Evolutionary conservation across 2,113 vertebrate species (phyloP), one percentile per base, ranked within the genome.

Genomic region (Hippocampus comes): DNA sequence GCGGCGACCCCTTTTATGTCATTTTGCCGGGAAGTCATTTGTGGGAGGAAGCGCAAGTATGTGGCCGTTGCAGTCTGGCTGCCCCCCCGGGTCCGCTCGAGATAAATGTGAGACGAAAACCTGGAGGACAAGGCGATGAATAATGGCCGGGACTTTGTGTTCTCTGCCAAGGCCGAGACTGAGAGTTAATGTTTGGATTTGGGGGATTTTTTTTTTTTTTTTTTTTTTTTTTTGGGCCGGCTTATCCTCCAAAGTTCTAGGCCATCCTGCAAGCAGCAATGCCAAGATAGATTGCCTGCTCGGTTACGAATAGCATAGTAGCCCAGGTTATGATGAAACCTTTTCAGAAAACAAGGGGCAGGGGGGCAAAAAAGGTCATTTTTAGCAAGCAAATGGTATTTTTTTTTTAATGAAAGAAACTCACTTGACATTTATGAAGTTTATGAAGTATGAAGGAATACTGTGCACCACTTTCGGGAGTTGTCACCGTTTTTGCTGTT

Each of bases 21-120:
- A 56, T 73, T 51, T 3, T 18, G 74, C 72, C 65, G 14, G 27
- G 68, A 72, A 78, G 76, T 73, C 55, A 9, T 82, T 78, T 78
- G 18, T 56, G 20, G 67, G 76, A 78, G n/a, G 67, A 66, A 51
- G 57, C 63, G 68, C 63, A n/a, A 59, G 46, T 49, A 30, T 56
- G 63, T 25, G 46, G 68, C 56, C 30, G 23, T n/a, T 43, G 78
- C 71, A 75, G 76, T 57, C 67, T 80, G 51, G 0, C 57, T 48
- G 75, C 51, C 63, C 73, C 73, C 30, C 64, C 42, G 60, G 71
- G 46, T 20, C 38, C 9, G n/a, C 46, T 68, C 14, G 63, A 75
- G 72, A 69, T 77, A 59, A 78, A 71, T n/a, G 67, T 5, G 2
- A 7, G 10, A 56, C 21, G 17, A 70, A 69, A 59, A 56, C 64